Percentiles rank a stretch among this genome's conserved stretches.
Conservation (phyloP, 2,888 invertebrate genomes). For the Balanococcus diminutus region DNA sequence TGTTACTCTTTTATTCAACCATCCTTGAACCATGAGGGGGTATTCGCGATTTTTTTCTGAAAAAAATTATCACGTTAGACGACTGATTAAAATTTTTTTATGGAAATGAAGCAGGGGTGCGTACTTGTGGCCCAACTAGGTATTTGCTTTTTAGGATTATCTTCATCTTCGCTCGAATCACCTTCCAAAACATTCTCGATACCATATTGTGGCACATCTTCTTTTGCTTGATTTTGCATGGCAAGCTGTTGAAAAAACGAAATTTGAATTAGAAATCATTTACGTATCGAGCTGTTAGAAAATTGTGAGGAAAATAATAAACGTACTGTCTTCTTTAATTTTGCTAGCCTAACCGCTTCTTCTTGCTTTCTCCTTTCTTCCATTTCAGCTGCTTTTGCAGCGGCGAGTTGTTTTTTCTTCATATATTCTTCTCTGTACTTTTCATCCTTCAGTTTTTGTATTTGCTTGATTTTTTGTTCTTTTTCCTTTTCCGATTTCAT, state of each 20-base stretch:
- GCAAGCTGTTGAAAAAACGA: not conserved
- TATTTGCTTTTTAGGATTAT: conserved; percentile 45
- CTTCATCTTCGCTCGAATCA: conserved; percentile 47
- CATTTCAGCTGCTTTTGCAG: not conserved
- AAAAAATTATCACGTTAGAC: too few relatives aligned
- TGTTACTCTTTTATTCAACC: conserved; percentile 40
- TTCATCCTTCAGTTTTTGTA: conserved; percentile 45
- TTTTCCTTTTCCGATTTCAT: conserved; percentile 43
- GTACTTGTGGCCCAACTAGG: conserved; percentile 43
- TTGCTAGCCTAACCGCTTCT: not conserved
- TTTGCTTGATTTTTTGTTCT: conserved; percentile 16
- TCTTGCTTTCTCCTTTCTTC: conserved; percentile 11
- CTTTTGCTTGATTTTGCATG: not conserved
- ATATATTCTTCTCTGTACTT: conserved; percentile 28
- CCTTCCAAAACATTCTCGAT: conserved; percentile 43
- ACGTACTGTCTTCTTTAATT: not conserved
- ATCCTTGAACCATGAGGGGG: conserved; percentile 13
- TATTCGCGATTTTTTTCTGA: conserved; percentile 45
- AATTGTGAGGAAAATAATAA: not conserved
- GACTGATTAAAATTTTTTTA: not conserved
- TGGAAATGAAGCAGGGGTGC: not conserved
- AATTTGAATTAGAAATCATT: too few relatives aligned
- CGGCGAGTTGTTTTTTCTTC: conserved; percentile 33
- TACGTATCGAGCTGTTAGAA: too few relatives aligned
- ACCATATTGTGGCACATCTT: not conserved